phyloP scores from a whole-genome alignment of 2,888 invertebrate genomes.

The Tuta absoluta region DNA sequence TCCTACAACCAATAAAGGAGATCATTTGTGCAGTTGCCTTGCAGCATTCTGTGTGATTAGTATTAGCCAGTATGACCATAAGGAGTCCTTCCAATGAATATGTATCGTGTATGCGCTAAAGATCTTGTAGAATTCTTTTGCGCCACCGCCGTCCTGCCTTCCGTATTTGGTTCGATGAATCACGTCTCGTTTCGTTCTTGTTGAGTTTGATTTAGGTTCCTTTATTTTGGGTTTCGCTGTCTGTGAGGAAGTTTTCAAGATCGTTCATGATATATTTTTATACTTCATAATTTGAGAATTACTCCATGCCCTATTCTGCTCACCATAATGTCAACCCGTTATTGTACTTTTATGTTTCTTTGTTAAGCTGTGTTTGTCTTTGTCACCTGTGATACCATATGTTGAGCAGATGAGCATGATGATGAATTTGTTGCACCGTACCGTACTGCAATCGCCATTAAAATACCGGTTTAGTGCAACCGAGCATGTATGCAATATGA shows the following conservation, averaged over 20 bases:
- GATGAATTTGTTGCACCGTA: conserved; percentile 24
- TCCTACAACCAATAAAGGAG: conserved; percentile 60
- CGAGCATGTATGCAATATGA: conserved; percentile 31
- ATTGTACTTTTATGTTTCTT: neutral
- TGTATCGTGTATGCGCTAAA: conserved; percentile 52
- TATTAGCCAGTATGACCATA: conserved; percentile 57
- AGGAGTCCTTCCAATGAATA: conserved; percentile 57
- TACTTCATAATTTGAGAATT: neutral
- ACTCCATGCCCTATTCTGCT: neutral
- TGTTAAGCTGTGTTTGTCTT: neutral
- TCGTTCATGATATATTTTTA: conserved; percentile 8
- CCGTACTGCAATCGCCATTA: conserved; percentile 33
- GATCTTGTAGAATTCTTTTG: conserved; percentile 53
- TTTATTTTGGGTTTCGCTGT: conserved; percentile 18
- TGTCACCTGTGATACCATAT: conserved; percentile 33
- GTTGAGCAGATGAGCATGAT: conserved; percentile 24
- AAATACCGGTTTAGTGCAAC: conserved; percentile 34
- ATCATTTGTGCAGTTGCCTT: conserved; percentile 49
- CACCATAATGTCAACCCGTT: neutral
- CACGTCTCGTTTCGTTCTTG: conserved; percentile 53
- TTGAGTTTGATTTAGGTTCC: conserved; percentile 35
- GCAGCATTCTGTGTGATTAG: conserved; percentile 54
- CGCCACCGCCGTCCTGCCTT: conserved; percentile 45
- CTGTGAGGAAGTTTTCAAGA: conserved; percentile 30
- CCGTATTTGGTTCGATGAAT: conserved; percentile 63